Percentiles rank a stretch among this genome's conserved stretches.
phyloP scores from a whole-genome alignment of 2,113 vertebrate species.

The Clupea harengus region DNA sequence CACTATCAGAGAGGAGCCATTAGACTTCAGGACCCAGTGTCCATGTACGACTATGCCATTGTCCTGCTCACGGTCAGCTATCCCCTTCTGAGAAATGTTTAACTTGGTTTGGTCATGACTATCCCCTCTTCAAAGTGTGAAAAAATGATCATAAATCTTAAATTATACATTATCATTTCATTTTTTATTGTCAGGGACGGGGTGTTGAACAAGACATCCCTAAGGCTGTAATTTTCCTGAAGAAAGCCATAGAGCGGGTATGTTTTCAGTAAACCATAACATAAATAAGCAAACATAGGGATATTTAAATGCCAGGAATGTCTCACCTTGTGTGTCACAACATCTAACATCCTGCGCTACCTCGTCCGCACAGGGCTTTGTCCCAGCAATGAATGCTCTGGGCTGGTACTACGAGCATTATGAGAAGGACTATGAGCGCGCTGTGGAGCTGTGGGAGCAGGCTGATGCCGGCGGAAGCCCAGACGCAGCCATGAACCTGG shows the following conservation, averaged over 20 bases:
- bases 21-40: constrained; percentile 64
- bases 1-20: constrained; percentile 74
- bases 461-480: constrained; percentile 64
- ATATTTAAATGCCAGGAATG: not conserved
- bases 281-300: not conserved
- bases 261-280: not conserved
- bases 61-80: constrained; percentile 70
- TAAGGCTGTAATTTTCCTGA: constrained; percentile 67
- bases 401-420: constrained; percentile 77
- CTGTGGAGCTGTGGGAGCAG: constrained; percentile 71
- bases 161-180: not conserved
- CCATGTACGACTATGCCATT: constrained; percentile 79
- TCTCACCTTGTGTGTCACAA: not conserved
- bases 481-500: constrained; percentile 77
- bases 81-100: not conserved
- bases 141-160: not conserved
- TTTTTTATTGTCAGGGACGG: constrained; percentile 63
- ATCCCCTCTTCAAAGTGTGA: not conserved
- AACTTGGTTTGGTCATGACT: not conserved
- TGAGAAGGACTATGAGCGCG: constrained; percentile 65
- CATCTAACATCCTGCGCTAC: not conserved
- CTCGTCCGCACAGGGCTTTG: constrained; percentile 62
- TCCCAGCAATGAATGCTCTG: constrained; percentile 73
- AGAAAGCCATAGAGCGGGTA: constrained; percentile 73
- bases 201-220: constrained; percentile 72